These are phyloP conservation scores for Maniola hyperantus DNA, from an alignment of 2,888 invertebrate species.

Conservation along the genomic window DNA sequence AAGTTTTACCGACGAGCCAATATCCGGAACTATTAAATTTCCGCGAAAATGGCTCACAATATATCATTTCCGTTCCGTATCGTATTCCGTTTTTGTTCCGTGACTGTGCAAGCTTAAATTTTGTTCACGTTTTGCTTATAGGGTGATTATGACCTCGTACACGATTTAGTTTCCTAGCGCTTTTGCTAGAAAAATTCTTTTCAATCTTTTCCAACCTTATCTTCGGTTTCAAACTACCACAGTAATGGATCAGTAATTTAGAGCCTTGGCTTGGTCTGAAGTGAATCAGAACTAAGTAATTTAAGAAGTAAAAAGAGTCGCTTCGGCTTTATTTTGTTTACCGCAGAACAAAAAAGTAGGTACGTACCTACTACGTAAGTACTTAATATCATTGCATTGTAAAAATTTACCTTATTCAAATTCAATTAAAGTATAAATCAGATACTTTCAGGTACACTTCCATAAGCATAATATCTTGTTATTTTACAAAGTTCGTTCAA, in stretches of 20 bases:
- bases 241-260: neutral
- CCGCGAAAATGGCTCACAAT: slow-evolving; percentile 1
- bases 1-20: slow-evolving; percentile 5
- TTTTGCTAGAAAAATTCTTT: neutral
- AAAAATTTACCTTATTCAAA: no score
- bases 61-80: slow-evolving; percentile 13
- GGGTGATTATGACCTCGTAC: slow-evolving; percentile 6
- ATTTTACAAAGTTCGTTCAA: no score
- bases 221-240: neutral
- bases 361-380: no score
- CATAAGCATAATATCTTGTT: no score
- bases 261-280: no score
- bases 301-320: no score
- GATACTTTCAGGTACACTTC: no score
- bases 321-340: no score
- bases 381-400: no score
- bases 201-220: neutral
- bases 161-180: neutral
- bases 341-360: no score
- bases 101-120: slow-evolving; percentile 10
- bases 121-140: slow-evolving; percentile 2
- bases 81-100: slow-evolving; percentile 11
- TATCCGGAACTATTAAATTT: slow-evolving; percentile 10
- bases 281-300: no score
- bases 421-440: no score